Evolutionary conservation across 2,797 vertebrate species (phyloP).

Genomic region (Macroramphosus scolopax): DNA sequence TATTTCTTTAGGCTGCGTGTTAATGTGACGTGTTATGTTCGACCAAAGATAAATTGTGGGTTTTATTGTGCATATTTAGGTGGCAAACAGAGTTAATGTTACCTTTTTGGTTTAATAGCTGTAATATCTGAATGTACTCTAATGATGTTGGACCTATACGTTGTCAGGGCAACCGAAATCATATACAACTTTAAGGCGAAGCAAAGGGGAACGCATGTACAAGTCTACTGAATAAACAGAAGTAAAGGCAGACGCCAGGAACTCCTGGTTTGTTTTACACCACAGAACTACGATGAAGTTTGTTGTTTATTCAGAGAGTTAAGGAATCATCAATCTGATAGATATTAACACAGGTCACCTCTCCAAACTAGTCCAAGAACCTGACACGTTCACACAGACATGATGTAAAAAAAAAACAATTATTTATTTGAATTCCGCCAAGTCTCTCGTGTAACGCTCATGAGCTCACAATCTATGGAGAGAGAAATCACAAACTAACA

Average conservation of each 20-base stretch:
- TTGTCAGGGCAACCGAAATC: slow-evolving; percentile 25
- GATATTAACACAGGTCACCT: too few species aligned
- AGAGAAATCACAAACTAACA: slow-evolving; percentile 29
- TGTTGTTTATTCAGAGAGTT: too few species aligned
- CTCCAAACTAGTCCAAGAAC: background rate
- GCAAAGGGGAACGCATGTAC: slow-evolving; percentile 51
- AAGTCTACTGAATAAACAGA: slow-evolving; percentile 58
- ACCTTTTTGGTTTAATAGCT: slow-evolving; percentile 69
- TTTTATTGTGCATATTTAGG: slow-evolving; percentile 78
- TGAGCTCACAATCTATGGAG: slow-evolving; percentile 25
- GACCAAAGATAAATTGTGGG: slow-evolving; percentile 72
- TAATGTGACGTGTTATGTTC: slow-evolving; percentile 55
- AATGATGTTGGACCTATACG: slow-evolving; percentile 63
- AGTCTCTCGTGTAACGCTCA: slow-evolving; percentile 34
- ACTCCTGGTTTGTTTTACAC: slow-evolving; percentile 10
- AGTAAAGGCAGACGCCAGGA: slow-evolving; percentile 2
- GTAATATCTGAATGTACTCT: slow-evolving; percentile 72
- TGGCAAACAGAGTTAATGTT: slow-evolving; percentile 72
- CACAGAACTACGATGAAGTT: background rate
- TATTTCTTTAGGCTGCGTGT: slow-evolving; percentile 58
- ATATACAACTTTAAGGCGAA: slow-evolving; percentile 9
- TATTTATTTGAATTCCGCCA: slow-evolving; percentile 52
- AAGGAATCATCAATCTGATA: too few species aligned
- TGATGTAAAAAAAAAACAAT: slow-evolving; percentile 21
- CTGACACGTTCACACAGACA: background rate